A percentile compares a stretch with the other conserved stretches of the same genome.
These are phyloP conservation scores for Corythornis vintsioides DNA, from an alignment of 2,113 vertebrate species.

Conservation along the genomic window DNA sequence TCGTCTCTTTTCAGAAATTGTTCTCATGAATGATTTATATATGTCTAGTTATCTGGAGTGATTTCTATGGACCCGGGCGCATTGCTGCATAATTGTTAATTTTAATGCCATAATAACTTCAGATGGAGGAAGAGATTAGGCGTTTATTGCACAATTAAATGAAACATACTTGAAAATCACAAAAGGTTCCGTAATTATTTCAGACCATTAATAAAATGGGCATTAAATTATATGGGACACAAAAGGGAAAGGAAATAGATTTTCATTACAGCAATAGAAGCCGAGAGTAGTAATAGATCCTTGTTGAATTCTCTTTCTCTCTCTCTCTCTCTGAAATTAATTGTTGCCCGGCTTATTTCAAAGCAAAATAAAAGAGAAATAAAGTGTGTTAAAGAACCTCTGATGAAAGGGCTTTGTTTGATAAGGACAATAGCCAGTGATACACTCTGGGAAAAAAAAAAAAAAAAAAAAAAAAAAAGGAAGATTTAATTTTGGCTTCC, in stretches of 20 bases:
- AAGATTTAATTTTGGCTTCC: slow-evolving; percentile 77
- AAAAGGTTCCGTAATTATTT: slow-evolving; percentile 99
- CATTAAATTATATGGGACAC: slow-evolving; percentile 99
- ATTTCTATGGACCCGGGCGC: slow-evolving; percentile 99
- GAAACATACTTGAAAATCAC: slow-evolving; percentile 99
- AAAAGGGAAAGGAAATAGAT: slow-evolving; percentile 99
- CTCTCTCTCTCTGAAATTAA: slow-evolving; percentile 98
- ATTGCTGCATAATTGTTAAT: slow-evolving; percentile 99
- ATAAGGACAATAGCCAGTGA: slow-evolving; percentile 87
- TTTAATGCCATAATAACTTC: slow-evolving; percentile 99
- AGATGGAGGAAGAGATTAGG: slow-evolving; percentile 99
- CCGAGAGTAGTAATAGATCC: slow-evolving; percentile 99
- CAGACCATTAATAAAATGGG: slow-evolving; percentile 99
- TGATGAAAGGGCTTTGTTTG: slow-evolving; percentile 99
- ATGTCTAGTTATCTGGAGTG: slow-evolving; percentile 99
- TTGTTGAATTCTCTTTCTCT: slow-evolving; percentile 96
- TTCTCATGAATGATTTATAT: slow-evolving; percentile 99
- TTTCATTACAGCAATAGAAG: slow-evolving; percentile 99
- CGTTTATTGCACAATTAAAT: slow-evolving; percentile 99
- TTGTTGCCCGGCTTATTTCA: slow-evolving; percentile 99
- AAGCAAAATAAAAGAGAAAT: slow-evolving; percentile 98
- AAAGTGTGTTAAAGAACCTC: slow-evolving; percentile 95
- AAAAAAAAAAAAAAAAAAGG: slow-evolving; percentile 27
- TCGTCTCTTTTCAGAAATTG: slow-evolving; percentile 91
- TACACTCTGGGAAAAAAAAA: slow-evolving; percentile 77